Percentiles rank a stretch among this genome's conserved stretches.
Evolutionary conservation across 2,888 invertebrate genomes (phyloP).

Genomic region (Tubulanus polymorphus): DNA sequence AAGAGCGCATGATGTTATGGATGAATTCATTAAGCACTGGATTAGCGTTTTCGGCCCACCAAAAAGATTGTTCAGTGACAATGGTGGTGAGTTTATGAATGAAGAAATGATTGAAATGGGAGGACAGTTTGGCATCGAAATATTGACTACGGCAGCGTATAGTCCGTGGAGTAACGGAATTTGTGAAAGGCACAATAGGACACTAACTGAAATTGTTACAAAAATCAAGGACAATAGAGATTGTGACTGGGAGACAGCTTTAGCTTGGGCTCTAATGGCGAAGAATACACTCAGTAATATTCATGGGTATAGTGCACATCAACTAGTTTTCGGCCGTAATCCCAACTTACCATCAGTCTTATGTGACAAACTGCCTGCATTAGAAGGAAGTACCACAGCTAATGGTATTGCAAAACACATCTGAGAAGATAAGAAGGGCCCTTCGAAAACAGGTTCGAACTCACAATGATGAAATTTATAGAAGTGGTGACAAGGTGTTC

Average conservation of each 20-base stretch:
- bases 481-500: constrained; percentile 22
- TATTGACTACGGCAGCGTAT: constrained; percentile 8
- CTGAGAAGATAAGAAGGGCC: constrained; percentile 22
- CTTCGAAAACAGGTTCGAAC: constrained; percentile 20
- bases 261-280: neutral
- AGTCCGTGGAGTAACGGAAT: constrained; percentile 6
- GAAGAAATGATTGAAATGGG: constrained; percentile 18
- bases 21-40: constrained; percentile 15
- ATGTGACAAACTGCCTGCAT: constrained; percentile 1
- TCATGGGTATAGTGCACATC: neutral
- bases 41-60: constrained; percentile 12
- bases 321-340: neutral
- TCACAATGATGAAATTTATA: constrained; percentile 22
- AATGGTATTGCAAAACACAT: neutral
- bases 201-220: neutral
- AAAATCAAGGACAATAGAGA: neutral
- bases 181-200: constrained; percentile 1
- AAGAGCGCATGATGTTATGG: constrained; percentile 12
- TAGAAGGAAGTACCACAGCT: constrained; percentile 2
- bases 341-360: constrained; percentile 7
- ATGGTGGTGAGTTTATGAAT: constrained; percentile 19
- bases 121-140: constrained; percentile 13
- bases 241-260: neutral
- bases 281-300: neutral
- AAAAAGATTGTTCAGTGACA: constrained; percentile 13